These are phyloP conservation scores for Beaufortia kweichowensis DNA, from an alignment of 2,113 vertebrate species.

Conservation along the genomic window DNA sequence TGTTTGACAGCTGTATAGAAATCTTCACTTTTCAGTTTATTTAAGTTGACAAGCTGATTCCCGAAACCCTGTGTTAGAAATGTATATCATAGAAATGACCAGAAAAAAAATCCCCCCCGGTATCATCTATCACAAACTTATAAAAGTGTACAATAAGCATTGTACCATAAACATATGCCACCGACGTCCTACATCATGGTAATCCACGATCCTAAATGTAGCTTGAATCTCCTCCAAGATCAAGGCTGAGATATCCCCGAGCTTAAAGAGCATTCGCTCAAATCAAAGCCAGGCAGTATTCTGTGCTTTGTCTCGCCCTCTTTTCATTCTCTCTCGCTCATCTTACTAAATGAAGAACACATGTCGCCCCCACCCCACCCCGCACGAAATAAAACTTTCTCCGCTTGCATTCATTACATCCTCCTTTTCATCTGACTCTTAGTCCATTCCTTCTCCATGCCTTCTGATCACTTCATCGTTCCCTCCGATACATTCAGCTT, in stretches of 20 bases:
- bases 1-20: neutral
- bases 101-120: neutral
- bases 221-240: conserved; percentile 45
- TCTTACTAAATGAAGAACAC: conserved; percentile 41
- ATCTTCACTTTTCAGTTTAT: conserved; percentile 6
- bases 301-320: conserved; percentile 2
- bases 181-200: conserved; percentile 42
- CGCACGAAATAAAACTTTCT: conserved; percentile 36
- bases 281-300: conserved; percentile 55
- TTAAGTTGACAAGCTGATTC: conserved; percentile 10
- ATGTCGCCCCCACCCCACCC: neutral
- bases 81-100: conserved; percentile 12
- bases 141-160: conserved; percentile 38
- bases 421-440: conserved; percentile 28
- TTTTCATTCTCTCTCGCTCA: conserved; percentile 30
- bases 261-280: conserved; percentile 39
- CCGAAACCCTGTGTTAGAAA: neutral
- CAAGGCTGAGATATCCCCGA: conserved; percentile 47
- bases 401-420: conserved; percentile 14
- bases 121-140: conserved; percentile 44
- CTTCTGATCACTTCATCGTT: conserved; percentile 40
- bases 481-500: conserved; percentile 11
- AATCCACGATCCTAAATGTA: conserved; percentile 48
- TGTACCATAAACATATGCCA: conserved; percentile 48
- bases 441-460: neutral